phyloP scores from a whole-genome alignment of 2,113 vertebrate species.

The Cyprinus carpio region DNA sequence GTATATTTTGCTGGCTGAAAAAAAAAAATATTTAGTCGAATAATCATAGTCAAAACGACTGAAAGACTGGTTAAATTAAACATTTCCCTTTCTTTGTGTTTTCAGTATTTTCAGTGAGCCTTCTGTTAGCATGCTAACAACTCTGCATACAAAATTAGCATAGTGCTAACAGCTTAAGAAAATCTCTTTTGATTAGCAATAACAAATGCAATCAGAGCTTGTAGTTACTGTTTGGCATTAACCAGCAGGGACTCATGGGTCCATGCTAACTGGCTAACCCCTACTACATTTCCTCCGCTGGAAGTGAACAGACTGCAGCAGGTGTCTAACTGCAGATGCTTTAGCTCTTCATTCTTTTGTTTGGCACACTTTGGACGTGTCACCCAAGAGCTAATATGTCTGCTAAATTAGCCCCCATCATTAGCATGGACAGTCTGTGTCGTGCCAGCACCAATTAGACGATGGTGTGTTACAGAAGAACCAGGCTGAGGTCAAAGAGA shows the following conservation, averaged over 20 bases:
- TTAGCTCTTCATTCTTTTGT: conserved; percentile 58
- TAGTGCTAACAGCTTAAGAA: not conserved
- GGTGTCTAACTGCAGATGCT: conserved; percentile 52
- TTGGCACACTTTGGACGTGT: conserved; percentile 61
- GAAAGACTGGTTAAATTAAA: no score
- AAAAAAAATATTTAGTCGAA: no score
- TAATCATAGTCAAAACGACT: no score
- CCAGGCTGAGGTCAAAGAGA: conserved; percentile 66
- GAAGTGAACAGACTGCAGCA: conserved; percentile 47
- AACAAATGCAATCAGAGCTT: not conserved
- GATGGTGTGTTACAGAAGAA: conserved; percentile 60
- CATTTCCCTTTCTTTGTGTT: no score
- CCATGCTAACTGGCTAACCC: not conserved
- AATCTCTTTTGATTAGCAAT: no score
- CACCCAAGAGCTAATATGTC: conserved; percentile 65
- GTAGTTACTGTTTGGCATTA: not conserved
- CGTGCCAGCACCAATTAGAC: conserved; percentile 70
- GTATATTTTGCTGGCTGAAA: no score
- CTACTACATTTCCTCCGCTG: not conserved
- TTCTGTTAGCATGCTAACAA: not conserved
- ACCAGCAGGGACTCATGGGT: not conserved
- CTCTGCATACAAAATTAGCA: not conserved
- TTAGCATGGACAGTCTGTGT: conserved; percentile 62
- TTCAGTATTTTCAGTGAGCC: not conserved
- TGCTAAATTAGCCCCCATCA: conserved; percentile 67